A percentile compares a stretch with the other conserved stretches of the same genome.
phyloP scores from a whole-genome alignment of 1,140 invertebrate species.

The Marisa cornuarietis region DNA sequence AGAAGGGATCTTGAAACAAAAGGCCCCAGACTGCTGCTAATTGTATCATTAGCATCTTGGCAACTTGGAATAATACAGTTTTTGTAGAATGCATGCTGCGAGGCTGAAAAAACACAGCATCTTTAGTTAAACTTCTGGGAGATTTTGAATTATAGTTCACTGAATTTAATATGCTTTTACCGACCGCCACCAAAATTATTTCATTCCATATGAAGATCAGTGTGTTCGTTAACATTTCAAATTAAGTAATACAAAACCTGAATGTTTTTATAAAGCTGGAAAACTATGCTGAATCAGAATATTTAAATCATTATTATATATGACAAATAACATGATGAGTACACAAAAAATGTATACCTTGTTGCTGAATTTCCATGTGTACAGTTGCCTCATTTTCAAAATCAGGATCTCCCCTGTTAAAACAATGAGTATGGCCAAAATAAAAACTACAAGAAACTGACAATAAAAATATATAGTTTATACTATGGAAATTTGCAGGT shows the following conservation, averaged over 20 bases:
- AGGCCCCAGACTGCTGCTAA: conserved; percentile 38
- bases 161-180: neutral
- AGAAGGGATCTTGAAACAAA: conserved; percentile 81
- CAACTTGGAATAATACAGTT: conserved; percentile 17
- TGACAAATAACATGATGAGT: neutral
- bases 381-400: conserved; percentile 13
- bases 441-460: too few relatives aligned
- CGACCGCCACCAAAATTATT: neutral
- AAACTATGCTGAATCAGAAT: too few relatives aligned
- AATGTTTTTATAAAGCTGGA: too few relatives aligned
- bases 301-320: neutral
- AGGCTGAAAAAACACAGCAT: neutral
- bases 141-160: neutral
- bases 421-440: neutral
- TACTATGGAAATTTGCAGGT: too few relatives aligned
- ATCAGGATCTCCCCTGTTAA: conserved; percentile 12
- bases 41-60: conserved; percentile 3
- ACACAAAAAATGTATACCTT: neutral
- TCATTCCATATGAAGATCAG: neutral
- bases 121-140: neutral
- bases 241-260: too few relatives aligned
- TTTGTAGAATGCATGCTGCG: conserved; percentile 18
- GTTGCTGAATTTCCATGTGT: conserved; percentile 23
- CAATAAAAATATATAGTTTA: too few relatives aligned
- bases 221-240: too few relatives aligned